phyloP scores from a whole-genome alignment of 2,113 vertebrate genomes.

The Lamprotornis superbus region DNA sequence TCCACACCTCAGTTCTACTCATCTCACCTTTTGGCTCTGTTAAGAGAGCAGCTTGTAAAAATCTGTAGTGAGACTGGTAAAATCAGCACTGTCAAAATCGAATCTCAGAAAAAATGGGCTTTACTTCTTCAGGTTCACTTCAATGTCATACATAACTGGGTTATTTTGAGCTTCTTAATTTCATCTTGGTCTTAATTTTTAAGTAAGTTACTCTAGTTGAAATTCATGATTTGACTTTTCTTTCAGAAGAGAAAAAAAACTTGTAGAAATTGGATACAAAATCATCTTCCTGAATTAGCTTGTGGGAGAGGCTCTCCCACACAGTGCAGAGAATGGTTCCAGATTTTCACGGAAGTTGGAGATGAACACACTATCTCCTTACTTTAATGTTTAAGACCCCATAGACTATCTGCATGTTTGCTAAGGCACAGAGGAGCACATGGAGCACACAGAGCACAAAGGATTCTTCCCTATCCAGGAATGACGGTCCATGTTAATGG shows the following conservation, averaged over 20 bases:
- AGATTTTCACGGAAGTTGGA: neutral
- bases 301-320: neutral
- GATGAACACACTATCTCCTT: neutral
- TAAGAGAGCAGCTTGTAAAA: neutral
- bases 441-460: neutral
- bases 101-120: neutral
- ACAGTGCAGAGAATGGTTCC: neutral
- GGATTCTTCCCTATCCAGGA: neutral
- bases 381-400: neutral
- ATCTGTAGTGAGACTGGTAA: neutral
- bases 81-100: neutral
- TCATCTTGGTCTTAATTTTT: neutral
- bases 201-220: neutral
- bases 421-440: neutral
- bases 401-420: neutral
- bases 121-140: neutral
- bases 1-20: neutral
- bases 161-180: neutral
- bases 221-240: neutral
- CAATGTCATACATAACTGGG: neutral
- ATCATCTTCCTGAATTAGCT: neutral
- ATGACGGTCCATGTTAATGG: neutral
- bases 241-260: neutral
- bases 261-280: neutral
- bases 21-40: constrained; percentile 28